Evolutionary conservation across 92 coral and sea anemone genomes (phyloP).

Genomic region (Metridium senile): DNA sequence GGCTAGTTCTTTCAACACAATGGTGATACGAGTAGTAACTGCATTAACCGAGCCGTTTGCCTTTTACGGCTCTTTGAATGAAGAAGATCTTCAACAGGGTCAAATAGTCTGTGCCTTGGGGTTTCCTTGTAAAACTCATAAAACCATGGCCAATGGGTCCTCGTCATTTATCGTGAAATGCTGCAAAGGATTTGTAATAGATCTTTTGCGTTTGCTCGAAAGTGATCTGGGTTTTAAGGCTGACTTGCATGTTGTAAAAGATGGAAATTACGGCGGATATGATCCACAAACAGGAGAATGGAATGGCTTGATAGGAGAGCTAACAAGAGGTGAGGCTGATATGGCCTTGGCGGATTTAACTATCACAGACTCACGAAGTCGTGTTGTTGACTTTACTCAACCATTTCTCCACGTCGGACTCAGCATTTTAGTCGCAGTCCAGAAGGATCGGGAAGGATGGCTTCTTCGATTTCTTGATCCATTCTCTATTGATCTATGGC

Average conservation of each 20-base stretch:
- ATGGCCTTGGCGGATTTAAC: slow-evolving; percentile 62
- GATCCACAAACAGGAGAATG: slow-evolving; percentile 44
- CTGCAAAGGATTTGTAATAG: slow-evolving; percentile 63
- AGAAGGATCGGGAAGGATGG: slow-evolving; percentile 23
- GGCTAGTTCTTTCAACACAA: slow-evolving; percentile 12
- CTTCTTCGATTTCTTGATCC: slow-evolving; percentile 77
- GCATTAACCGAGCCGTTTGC: slow-evolving; percentile 63
- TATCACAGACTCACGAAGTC: slow-evolving; percentile 59
- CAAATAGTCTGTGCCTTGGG: slow-evolving; percentile 35
- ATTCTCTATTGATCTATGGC: slow-evolving; percentile 69
- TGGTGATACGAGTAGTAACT: slow-evolving; percentile 46
- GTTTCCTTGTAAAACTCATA: slow-evolving; percentile 42
- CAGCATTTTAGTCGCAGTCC: slow-evolving; percentile 45
- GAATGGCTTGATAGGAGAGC: slow-evolving; percentile 78
- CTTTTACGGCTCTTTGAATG: slow-evolving; percentile 24
- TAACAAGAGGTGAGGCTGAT: slow-evolving; percentile 63
- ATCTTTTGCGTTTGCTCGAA: slow-evolving; percentile 53
- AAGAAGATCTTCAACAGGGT: not conserved
- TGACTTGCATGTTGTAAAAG: slow-evolving; percentile 65
- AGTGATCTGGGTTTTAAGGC: slow-evolving; percentile 52
- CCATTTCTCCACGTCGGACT: slow-evolving; percentile 65
- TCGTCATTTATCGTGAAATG: slow-evolving; percentile 22
- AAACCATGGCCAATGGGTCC: slow-evolving; percentile 8
- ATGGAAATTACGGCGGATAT: slow-evolving; percentile 54
- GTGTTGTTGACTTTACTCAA: slow-evolving; percentile 62